Evolutionary conservation across 1,140 invertebrate genomes (phyloP), one percentile per base, ranked within the genome.

Genomic region (Medauroidea extradentata): DNA sequence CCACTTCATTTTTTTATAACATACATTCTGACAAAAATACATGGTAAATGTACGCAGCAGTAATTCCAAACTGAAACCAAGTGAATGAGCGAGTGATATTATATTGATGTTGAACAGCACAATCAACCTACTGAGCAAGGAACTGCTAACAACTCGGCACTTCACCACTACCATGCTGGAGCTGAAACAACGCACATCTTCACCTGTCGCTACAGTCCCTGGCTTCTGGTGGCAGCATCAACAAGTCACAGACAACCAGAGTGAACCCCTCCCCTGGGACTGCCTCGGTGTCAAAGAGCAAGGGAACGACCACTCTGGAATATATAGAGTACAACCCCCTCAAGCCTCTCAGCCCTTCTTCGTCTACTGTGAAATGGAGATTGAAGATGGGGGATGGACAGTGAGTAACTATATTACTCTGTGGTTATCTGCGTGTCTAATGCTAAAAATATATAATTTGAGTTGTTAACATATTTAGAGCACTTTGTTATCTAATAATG

Each of bases 361-460:
- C 62, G 83, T 81, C 16, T 73, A 78, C 16, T 87, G 85, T 65
- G 82, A 86, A 29, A 77, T 83, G 67, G 76, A 74, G 13, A 78
- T 78, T 8, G 57, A 64, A 34, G 74, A 75, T 0, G 84, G 84
- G 0, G 83, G 82, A 9, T 87, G 85, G 85, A 84, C 81, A 25
- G 78, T 75, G 55, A 60, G 67, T 60, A n/a, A n/a, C n/a, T n/a
- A n/a, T n/a, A n/a, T n/a, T n/a, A n/a, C n/a, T n/a, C n/a, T n/a
- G n/a, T n/a, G n/a, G n/a, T n/a, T n/a, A n/a, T n/a, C n/a, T n/a
- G n/a, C n/a, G n/a, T n/a, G n/a, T n/a, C n/a, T n/a, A n/a, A n/a
- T n/a, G n/a, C n/a, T n/a, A n/a, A n/a, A n/a, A n/a, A n/a, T n/a
- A n/a, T n/a, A n/a, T n/a, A n/a, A n/a, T n/a, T n/a, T n/a, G n/a